Evolutionary conservation across 2,113 vertebrate species (phyloP).

Genomic region (Sylvicapra grimmia): DNA sequence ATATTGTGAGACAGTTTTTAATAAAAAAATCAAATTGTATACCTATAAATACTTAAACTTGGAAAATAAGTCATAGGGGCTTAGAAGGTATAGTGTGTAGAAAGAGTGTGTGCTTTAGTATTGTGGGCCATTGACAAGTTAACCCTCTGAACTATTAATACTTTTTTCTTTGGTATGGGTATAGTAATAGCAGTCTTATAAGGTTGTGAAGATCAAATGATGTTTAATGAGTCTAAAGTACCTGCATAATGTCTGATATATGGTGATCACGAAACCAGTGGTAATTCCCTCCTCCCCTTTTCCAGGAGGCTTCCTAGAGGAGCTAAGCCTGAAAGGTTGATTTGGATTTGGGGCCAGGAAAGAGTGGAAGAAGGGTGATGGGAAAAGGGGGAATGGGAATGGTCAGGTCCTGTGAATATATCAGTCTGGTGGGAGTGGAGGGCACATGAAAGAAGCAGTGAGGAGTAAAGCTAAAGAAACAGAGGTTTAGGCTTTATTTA

Average conservation of each 20-base stretch:
- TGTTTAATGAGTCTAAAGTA: neutral
- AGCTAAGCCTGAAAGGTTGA: neutral
- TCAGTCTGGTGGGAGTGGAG: neutral
- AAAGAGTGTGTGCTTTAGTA: slow-evolving; percentile 2
- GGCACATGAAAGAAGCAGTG: neutral
- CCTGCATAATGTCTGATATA: neutral
- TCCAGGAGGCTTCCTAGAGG: neutral
- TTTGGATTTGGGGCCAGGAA: neutral
- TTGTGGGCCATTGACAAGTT: neutral
- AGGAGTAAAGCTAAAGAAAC: neutral
- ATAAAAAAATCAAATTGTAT: slow-evolving; percentile 26
- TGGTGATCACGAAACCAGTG: neutral
- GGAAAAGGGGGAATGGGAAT: neutral
- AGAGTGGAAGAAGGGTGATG: neutral
- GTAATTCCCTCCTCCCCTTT: neutral
- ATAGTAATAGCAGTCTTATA: neutral
- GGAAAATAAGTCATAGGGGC: neutral
- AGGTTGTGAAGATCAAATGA: slow-evolving; percentile 11
- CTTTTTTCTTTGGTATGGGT: slow-evolving; percentile 22
- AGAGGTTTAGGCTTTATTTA: neutral
- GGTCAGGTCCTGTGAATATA: neutral
- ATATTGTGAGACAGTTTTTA: slow-evolving; percentile 19
- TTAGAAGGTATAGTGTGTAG: neutral
- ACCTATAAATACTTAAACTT: neutral
- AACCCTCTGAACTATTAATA: neutral